Evolutionary conservation across 2,797 vertebrate genomes (phyloP), one percentile per base, ranked within the genome.

Genomic region (Semotilus atromaculatus): DNA sequence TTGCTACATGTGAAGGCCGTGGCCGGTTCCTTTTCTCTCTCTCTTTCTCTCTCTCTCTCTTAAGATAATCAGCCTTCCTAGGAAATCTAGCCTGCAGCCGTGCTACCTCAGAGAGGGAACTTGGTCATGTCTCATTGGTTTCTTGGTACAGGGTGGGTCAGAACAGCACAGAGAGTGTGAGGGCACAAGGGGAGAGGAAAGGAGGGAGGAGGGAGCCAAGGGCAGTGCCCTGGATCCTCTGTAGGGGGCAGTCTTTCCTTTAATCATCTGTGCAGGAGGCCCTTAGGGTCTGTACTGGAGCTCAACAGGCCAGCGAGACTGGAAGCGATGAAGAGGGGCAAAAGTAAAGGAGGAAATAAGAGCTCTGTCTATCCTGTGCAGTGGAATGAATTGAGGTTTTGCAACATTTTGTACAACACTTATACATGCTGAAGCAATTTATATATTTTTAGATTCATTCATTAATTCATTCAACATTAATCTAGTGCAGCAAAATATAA

Each of bases 171-270:
- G 76, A 81, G 72, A 84, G 82, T 60, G 83, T 77, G 85, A 79
- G 80, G 68, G 82, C 82, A 80, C 73, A 83, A 60, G 51, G 73
- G 36, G 73, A 80, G 84, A 86, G 45, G 43, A 62, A 81, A 75
- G 82, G 79, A 86, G 84, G 81, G 74, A 74, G 82, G 68, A 83
- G 79, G 78, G 51, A 86, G 86, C 85, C 88, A 80, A 88, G 81
- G 87, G 86, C 81, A 89, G 72, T 89, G 89, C 88, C 80, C 87
- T 40, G 71, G 66, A 68, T 84, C 68, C 86, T 89, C 91, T 91
- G 89, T 87, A 91, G 91, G 90, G 91, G 91, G 90, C 90, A 89
- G 80, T 90, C 83, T 92, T 86, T 89, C 81, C 88, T 90, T 90
- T 89, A 88, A 88, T 86, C 85, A 82, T 76, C 72, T 80, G 72